Evolutionary conservation across 2,113 vertebrate species (phyloP).

Genomic region (Heteronetta atricapilla): DNA sequence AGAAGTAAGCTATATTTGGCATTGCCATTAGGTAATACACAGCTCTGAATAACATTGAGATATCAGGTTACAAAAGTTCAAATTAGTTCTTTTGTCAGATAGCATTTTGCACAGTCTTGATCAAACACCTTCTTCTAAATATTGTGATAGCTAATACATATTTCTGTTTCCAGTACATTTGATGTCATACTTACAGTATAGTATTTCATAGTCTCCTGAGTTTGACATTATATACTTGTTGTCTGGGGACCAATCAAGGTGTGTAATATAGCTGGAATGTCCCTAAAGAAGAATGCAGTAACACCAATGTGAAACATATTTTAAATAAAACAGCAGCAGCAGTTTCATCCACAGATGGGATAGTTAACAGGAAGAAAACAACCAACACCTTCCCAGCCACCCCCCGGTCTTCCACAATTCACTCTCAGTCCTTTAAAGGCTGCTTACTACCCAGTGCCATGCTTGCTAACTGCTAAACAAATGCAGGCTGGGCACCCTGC

Average conservation of each 20-base stretch:
- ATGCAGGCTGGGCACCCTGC: fast-evolving
- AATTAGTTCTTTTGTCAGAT: slow-evolving; percentile 33
- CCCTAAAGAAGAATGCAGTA: slow-evolving; percentile 80
- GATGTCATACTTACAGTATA: slow-evolving; percentile 91
- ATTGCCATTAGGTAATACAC: slow-evolving; percentile 46
- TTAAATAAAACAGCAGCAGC: background rate
- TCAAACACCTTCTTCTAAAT: background rate
- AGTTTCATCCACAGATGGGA: background rate
- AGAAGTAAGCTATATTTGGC: slow-evolving; percentile 69
- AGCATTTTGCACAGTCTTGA: background rate
- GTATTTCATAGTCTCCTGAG: slow-evolving; percentile 99
- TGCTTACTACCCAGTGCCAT: background rate
- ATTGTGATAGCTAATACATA: background rate
- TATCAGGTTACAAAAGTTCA: slow-evolving; percentile 62
- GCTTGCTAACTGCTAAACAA: background rate
- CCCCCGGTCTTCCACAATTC: background rate
- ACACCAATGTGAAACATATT: background rate
- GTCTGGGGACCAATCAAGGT: slow-evolving; percentile 98
- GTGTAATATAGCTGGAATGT: slow-evolving; percentile 99
- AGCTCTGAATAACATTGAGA: slow-evolving; percentile 63
- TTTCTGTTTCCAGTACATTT: slow-evolving; percentile 18
- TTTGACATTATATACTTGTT: slow-evolving; percentile 99
- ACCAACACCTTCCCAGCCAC: background rate
- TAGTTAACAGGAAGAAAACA: background rate
- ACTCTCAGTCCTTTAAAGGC: background rate